phyloP scores from a whole-genome alignment of 30 jellyfish, hydroid and myxozoan genomes.

The Cassiopea andromeda region DNA sequence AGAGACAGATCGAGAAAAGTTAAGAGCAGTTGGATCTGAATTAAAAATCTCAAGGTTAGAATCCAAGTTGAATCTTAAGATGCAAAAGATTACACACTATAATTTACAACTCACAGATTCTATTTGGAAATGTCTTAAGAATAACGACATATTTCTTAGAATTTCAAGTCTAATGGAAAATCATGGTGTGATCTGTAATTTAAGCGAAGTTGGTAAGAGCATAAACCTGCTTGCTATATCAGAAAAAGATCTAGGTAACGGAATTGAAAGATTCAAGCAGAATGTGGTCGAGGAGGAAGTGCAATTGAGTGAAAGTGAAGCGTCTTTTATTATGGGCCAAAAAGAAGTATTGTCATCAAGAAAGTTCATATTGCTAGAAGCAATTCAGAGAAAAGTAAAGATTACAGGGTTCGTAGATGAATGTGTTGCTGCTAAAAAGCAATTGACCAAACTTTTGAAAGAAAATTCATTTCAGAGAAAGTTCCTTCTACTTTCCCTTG shows the following conservation, averaged over 20 bases:
- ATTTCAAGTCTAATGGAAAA: background rate
- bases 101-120: background rate
- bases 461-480: constrained; percentile 17
- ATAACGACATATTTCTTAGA: background rate
- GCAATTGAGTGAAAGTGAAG: background rate
- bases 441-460: background rate
- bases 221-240: background rate
- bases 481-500: background rate
- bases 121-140: background rate
- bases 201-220: background rate
- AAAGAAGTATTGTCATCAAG: background rate
- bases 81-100: background rate
- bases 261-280: constrained; percentile 20
- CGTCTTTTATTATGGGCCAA: constrained; percentile 4
- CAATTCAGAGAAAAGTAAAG: background rate
- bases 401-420: constrained; percentile 6
- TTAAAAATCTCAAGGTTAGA: background rate
- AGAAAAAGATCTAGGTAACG: background rate
- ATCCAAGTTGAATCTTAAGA: background rate
- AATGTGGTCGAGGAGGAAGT: background rate
- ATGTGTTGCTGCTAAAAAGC: background rate
- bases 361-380: background rate
- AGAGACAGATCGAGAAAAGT: background rate
- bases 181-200: background rate
- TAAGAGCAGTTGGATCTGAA: constrained; percentile 5